Evolutionary conservation across 2,888 invertebrate species (phyloP).

Genomic region (Limnephilus lunatus): DNA sequence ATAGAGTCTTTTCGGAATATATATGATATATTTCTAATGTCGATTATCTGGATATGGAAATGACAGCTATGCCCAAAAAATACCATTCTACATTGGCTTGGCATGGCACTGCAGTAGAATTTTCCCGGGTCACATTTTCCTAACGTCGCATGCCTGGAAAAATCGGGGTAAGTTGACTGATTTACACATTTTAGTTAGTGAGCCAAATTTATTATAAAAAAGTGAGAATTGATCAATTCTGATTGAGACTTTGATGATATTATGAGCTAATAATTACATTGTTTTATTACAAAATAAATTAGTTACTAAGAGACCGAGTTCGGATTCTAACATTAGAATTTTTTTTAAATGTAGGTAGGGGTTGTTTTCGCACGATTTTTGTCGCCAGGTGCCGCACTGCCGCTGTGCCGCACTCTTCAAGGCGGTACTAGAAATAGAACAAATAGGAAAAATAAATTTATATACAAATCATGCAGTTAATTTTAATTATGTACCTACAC

Average conservation of each 20-base stretch:
- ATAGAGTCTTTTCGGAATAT: not conserved
- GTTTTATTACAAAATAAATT: not conserved
- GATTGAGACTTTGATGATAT: not conserved
- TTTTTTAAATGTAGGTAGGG: too few species aligned
- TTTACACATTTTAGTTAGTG: not conserved
- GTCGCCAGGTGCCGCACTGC: too few species aligned
- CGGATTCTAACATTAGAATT: too few species aligned
- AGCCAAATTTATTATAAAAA: not conserved
- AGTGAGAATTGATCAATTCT: not conserved
- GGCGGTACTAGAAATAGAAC: too few species aligned
- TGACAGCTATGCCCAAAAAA: constrained; percentile 38
- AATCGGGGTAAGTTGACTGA: not conserved
- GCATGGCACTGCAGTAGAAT: not conserved
- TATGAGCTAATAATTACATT: not conserved
- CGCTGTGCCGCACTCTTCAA: too few species aligned
- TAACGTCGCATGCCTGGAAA: constrained; percentile 2
- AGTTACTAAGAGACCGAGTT: too few species aligned
- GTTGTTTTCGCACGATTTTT: too few species aligned
- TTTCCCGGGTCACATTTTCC: not conserved
- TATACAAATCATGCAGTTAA: too few species aligned
- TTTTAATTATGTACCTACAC: too few species aligned
- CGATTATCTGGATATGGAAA: constrained; percentile 42
- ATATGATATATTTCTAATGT: not conserved
- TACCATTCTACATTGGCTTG: not conserved
- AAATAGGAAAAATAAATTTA: too few species aligned